Conservation (phyloP, 2,113 vertebrate genomes). For the Pachyramphus minor region DNA sequence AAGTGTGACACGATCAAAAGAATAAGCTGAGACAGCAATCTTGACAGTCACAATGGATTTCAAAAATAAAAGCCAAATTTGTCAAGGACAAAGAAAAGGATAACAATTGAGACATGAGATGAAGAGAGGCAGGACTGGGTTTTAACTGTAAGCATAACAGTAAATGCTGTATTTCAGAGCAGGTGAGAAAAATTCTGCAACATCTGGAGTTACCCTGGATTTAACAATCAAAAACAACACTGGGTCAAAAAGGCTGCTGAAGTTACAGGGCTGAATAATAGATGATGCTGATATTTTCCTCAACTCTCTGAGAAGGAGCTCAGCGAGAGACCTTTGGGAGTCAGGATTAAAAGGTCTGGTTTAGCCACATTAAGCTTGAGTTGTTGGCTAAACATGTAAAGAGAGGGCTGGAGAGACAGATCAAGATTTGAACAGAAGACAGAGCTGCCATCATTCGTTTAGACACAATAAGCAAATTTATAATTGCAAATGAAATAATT, state of each 20-base stretch:
- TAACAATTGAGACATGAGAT: background rate
- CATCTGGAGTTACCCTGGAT: background rate
- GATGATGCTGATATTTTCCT: background rate
- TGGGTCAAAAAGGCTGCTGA: background rate
- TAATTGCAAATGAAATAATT: background rate
- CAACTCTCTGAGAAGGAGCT: background rate
- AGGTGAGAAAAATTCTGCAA: background rate
- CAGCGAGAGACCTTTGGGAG: background rate
- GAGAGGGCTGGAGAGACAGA: background rate
- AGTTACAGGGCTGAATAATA: background rate
- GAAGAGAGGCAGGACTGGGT: background rate
- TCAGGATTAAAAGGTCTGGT: background rate
- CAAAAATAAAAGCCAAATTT: constrained; percentile 21
- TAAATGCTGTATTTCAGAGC: background rate
- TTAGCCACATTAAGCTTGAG: background rate
- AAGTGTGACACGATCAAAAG: constrained; percentile 10
- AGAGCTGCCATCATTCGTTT: background rate
- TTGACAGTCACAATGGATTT: background rate
- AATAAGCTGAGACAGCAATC: constrained; percentile 28
- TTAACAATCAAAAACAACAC: background rate
- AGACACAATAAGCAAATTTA: background rate
- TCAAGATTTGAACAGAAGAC: background rate
- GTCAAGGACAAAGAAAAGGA: constrained; percentile 6
- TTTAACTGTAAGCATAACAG: background rate
- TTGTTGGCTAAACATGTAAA: background rate